Base-by-base conservation (phyloP, 2,797 vertebrate species). In the Galagoides demidoff region DNA sequence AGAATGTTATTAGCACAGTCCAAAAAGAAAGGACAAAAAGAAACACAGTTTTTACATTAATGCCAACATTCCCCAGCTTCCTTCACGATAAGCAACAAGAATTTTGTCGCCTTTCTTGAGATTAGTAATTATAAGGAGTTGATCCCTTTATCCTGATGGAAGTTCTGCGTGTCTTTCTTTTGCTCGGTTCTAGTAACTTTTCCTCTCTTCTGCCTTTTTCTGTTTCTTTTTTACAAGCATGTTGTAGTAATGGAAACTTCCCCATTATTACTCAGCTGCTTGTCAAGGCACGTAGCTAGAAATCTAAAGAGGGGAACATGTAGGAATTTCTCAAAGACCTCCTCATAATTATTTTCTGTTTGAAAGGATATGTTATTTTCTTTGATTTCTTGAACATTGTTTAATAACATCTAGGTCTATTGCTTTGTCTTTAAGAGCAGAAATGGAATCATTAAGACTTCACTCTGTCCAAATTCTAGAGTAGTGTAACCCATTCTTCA, bases 221-320 rank as follows among this genome's bases (percentile, higher is more conserved):
- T 45, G 29, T 92, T 97, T 82, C 39, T 71, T 81, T 94, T 94
- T 64, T 34, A 74, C 16, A 52, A 61, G n/a, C 31, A 83, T 77
- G n/a, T 68, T 92, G 49, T 66, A 23, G 84, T 85, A 94, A 81
- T 76, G 49, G 34, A 86, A 55, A 1, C 0, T 79, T 85, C 12
- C 7, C 82, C 70, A 59, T 79, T 71, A 55, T 52, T 25, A n/a
- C 7, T n/a, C 85, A 88, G n/a, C 31, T 90, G 76, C 16, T 55
- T 74, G 25, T 27, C 93, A 76, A 87, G 37, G 31, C 31, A 64
- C 43, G 22, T 43, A 61, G 43, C 25, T 63, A 34, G 39, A 94
- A 90, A 74, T 85, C 31, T 71, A 37, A 87, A 90, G 6, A 81
- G 23, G 22, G 90, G 9, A 92, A 77, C 10, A 82, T 93, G 7